Conservation (phyloP, 2,888 invertebrate genomes). For the Sinopyrophorus schimmeli region DNA sequence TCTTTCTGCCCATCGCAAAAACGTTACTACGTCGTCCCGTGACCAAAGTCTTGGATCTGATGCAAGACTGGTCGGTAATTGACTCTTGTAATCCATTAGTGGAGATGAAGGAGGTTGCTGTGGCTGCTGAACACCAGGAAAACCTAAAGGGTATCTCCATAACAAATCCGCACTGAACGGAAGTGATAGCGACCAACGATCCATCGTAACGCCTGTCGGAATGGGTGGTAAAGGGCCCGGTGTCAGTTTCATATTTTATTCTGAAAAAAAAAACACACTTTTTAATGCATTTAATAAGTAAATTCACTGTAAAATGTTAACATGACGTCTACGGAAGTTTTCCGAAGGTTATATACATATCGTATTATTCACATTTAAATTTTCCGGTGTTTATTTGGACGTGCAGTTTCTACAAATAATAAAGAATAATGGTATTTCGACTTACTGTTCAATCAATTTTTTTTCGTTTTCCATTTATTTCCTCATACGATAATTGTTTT, state of each 20-base stretch:
- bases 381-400: conserved; percentile 41
- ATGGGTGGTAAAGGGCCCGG: conserved; percentile 55
- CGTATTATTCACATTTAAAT: conserved; percentile 35
- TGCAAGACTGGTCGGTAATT: conserved; percentile 80
- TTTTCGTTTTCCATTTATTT: too few relatives aligned
- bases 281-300: too few relatives aligned
- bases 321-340: conserved; percentile 41
- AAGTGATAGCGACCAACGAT: conserved; percentile 74
- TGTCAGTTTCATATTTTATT: conserved; percentile 58
- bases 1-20: conserved; percentile 88
- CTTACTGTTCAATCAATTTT: too few relatives aligned
- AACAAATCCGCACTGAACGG: conserved; percentile 83
- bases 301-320: too few relatives aligned
- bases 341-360: conserved; percentile 36
- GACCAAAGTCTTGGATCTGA: conserved; percentile 90
- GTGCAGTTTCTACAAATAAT: too few relatives aligned
- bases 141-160: conserved; percentile 85
- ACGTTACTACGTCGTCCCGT: conserved; percentile 84
- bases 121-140: conserved; percentile 67
- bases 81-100: conserved; percentile 82
- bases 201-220: conserved; percentile 62
- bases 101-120: conserved; percentile 68
- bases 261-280: conserved; percentile 3
- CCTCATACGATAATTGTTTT: too few relatives aligned
- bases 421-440: too few relatives aligned